Conservation (phyloP, 2,888 invertebrate genomes). For the Pherbina coryleti region DNA sequence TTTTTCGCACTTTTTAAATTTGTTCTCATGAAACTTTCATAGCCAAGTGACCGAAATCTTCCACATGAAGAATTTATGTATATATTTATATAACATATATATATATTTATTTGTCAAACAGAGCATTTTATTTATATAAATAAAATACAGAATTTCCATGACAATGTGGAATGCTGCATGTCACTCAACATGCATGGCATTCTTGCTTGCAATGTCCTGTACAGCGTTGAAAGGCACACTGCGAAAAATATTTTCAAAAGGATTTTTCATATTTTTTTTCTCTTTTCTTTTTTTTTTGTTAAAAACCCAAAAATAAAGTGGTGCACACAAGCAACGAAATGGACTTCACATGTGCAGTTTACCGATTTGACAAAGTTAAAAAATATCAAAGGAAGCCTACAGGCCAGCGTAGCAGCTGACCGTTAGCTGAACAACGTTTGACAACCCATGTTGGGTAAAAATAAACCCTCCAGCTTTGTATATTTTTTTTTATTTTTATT, state of each 20-base stretch:
- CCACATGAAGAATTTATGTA: background rate
- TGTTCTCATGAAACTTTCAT: background rate
- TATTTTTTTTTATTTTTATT: too few relatives aligned
- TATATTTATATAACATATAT: too few relatives aligned
- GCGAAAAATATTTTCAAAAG: background rate
- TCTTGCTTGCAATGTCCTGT: background rate
- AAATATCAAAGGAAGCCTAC: too few relatives aligned
- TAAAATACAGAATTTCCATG: conserved; percentile 10
- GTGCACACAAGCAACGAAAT: background rate
- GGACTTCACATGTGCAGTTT: background rate
- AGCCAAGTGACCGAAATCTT: background rate
- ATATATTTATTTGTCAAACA: background rate
- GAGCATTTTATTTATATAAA: background rate
- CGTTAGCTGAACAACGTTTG: too few relatives aligned
- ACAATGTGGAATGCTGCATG: conserved; percentile 9
- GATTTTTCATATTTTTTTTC: too few relatives aligned
- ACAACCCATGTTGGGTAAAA: too few relatives aligned
- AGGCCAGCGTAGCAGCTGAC: too few relatives aligned
- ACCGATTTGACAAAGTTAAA: background rate
- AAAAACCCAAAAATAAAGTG: background rate
- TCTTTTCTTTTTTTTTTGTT: too few relatives aligned
- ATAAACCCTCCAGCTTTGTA: too few relatives aligned
- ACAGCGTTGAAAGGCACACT: background rate
- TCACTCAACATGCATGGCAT: conserved; percentile 13
- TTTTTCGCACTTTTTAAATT: background rate